These are phyloP conservation scores for Rhizomys pruinosus DNA, from an alignment of 2,113 vertebrate genomes.

Conservation along the genomic window DNA sequence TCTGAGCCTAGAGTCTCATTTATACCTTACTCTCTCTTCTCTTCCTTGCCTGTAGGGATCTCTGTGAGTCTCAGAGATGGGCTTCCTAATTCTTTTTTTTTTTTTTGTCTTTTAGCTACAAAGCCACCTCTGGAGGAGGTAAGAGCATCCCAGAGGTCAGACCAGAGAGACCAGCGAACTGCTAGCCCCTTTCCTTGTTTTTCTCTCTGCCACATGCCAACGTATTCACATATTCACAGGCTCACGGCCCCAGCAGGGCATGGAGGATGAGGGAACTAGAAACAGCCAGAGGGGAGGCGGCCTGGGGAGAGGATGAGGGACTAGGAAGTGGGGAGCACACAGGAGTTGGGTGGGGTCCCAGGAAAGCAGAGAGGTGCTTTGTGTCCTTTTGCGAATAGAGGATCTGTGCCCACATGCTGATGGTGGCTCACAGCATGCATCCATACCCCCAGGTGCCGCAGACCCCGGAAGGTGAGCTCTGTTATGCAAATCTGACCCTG, in stretches of 20 bases:
- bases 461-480: neutral
- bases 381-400: rapidly evolving
- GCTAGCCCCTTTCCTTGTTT: neutral
- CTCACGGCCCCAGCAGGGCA: neutral
- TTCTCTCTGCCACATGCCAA: neutral
- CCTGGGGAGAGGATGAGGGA: neutral
- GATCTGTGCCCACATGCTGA: neutral
- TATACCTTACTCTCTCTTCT: neutral
- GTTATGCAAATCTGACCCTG: constrained; percentile 53
- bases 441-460: neutral
- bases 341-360: neutral
- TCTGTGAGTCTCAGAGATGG: too few species aligned
- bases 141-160: constrained; percentile 2
- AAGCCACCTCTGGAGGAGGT: constrained; percentile 53
- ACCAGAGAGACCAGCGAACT: neutral
- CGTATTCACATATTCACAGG: rapidly evolving
- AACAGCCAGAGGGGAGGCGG: neutral
- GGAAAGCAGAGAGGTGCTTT: neutral
- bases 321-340: neutral
- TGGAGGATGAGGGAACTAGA: neutral
- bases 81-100: constrained; percentile 38
- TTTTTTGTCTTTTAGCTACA: constrained; percentile 65
- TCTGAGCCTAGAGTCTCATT: neutral
- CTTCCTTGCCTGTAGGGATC: neutral
- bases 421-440: neutral